A percentile compares a stretch with the other conserved stretches of the same genome.
Conservation (phyloP, 2,113 vertebrate genomes). For the Ia io region DNA sequence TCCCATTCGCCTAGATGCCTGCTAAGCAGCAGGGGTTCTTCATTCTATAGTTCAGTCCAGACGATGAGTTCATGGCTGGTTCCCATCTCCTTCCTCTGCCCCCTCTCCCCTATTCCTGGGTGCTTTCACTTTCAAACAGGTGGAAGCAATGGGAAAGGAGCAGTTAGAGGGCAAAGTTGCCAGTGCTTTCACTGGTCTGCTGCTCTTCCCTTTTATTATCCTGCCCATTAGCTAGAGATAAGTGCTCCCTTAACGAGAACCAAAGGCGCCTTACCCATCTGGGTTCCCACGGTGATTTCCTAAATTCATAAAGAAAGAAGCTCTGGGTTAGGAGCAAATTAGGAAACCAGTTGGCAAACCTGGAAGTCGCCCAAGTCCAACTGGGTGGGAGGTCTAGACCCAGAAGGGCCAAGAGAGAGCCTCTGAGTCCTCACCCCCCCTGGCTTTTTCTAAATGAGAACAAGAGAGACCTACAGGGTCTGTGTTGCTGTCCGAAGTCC, state of each 20-base stretch:
- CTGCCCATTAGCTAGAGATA: background rate
- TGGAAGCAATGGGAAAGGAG: too few relatives aligned
- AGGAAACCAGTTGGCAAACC: background rate
- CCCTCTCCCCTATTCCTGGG: too few relatives aligned
- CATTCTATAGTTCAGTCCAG: background rate
- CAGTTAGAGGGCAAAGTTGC: too few relatives aligned
- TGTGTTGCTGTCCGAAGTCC: background rate
- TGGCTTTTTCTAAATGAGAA: background rate
- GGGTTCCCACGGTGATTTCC: background rate
- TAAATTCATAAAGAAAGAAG: background rate
- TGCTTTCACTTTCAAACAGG: too few relatives aligned
- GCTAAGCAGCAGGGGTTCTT: rapidly evolving
- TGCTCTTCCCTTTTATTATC: too few relatives aligned
- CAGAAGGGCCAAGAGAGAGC: background rate
- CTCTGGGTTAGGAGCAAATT: background rate
- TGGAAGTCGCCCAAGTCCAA: background rate
- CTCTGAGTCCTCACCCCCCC: background rate
- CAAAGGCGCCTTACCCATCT: background rate
- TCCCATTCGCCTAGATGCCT: background rate
- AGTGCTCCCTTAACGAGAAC: background rate
- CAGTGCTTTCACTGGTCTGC: too few relatives aligned
- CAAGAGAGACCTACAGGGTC: background rate
- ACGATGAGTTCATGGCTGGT: too few relatives aligned
- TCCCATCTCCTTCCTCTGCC: too few relatives aligned
- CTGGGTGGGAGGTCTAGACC: rapidly evolving